These are phyloP conservation scores for Mercenaria mercenaria DNA, from an alignment of 1,140 invertebrate genomes.

Conservation along the genomic window DNA sequence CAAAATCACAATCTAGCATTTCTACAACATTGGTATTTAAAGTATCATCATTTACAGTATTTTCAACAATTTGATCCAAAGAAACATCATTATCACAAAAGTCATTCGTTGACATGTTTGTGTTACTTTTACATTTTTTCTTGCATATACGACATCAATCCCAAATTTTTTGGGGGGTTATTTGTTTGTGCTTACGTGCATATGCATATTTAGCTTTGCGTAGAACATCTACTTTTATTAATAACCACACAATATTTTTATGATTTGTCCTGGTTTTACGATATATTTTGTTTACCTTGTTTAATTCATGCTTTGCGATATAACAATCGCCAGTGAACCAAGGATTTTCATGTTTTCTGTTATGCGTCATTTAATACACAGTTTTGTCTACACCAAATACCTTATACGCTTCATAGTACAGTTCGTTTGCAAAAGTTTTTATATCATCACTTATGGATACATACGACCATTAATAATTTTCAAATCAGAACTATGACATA, in stretches of 20 bases:
- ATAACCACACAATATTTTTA: not conserved
- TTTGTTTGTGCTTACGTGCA: not conserved
- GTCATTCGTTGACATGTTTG: not conserved
- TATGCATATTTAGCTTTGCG: not conserved
- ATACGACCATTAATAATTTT: not conserved
- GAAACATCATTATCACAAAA: not conserved
- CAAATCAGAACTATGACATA: constrained; percentile 27
- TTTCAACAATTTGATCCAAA: not conserved
- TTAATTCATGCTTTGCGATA: not conserved
- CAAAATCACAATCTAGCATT: not conserved
- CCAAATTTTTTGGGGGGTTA: not conserved
- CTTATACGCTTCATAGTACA: too few relatives aligned
- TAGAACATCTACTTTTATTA: not conserved
- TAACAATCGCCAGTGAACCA: not conserved
- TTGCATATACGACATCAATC: not conserved
- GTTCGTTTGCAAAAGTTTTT: too few relatives aligned
- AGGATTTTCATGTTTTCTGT: not conserved
- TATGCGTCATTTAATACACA: not conserved
- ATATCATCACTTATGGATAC: too few relatives aligned
- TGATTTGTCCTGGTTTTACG: not conserved
- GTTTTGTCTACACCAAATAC: too few relatives aligned
- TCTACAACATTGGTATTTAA: not conserved
- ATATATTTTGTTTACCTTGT: not conserved
- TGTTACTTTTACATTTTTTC: not conserved
- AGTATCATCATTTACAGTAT: not conserved